Percentiles rank a stretch among this genome's conserved stretches.
Conservation (phyloP, 2,888 invertebrate genomes). For the Ochropleura plecta region DNA sequence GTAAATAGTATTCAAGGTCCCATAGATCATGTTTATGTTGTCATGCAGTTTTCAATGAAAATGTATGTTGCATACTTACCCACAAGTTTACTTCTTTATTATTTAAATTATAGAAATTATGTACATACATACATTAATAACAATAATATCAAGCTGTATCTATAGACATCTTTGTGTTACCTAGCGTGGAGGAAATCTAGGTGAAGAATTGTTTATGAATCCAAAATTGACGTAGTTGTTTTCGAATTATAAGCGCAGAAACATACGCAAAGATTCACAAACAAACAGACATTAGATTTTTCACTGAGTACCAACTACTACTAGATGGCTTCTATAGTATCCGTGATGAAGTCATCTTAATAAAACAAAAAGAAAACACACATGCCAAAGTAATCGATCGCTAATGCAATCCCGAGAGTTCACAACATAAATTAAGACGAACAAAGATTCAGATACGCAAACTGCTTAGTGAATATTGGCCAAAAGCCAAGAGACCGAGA, state of each 20-base stretch:
- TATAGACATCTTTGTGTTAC: not conserved
- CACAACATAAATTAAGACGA: conserved; percentile 40
- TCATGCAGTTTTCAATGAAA: conserved; percentile 22
- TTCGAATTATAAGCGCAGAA: not conserved
- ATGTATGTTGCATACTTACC: not conserved
- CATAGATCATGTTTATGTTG: conserved; percentile 21
- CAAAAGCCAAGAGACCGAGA: conserved; percentile 19
- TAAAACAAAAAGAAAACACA: not conserved
- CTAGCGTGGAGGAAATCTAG: not conserved
- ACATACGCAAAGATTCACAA: not conserved
- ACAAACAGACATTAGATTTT: not conserved
- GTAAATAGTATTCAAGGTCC: conserved; percentile 33
- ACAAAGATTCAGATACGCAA: conserved; percentile 9
- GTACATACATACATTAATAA: not conserved
- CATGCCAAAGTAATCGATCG: conserved; percentile 12
- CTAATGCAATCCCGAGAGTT: conserved; percentile 22
- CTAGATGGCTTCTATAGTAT: too few species aligned
- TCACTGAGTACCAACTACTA: too few species aligned
- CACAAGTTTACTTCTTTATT: not conserved
- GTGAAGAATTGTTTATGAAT: too few species aligned
- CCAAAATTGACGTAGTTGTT: too few species aligned
- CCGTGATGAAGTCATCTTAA: not conserved
- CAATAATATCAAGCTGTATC: not conserved
- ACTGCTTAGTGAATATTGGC: conserved; percentile 26
- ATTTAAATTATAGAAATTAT: not conserved